phyloP scores from a whole-genome alignment of 1,140 invertebrate species.

The Cotesia typhae region DNA sequence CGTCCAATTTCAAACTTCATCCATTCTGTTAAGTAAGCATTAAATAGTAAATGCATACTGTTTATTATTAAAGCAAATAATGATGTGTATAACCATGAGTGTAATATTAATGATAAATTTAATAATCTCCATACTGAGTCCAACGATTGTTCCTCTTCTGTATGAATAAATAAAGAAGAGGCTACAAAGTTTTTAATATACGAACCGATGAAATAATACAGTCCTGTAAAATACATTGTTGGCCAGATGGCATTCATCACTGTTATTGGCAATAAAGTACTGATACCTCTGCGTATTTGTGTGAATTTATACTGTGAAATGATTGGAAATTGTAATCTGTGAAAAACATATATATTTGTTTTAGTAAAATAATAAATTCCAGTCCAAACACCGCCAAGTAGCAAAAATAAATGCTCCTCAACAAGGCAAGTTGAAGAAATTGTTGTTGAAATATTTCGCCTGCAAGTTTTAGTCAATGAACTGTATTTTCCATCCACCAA shows the following conservation, averaged over 20 bases:
- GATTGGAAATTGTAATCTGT: slow-evolving; percentile 68
- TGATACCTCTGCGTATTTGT: slow-evolving; percentile 70
- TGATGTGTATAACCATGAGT: slow-evolving; percentile 74
- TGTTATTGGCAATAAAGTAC: slow-evolving; percentile 67
- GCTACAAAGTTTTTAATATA: slow-evolving; percentile 51
- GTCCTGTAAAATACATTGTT: slow-evolving; percentile 68
- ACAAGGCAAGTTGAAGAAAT: slow-evolving; percentile 57
- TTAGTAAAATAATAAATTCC: slow-evolving; percentile 75
- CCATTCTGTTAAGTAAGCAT: slow-evolving; percentile 75
- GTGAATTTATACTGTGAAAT: slow-evolving; percentile 74
- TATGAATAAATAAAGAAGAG: slow-evolving; percentile 39
- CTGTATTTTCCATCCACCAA: slow-evolving; percentile 67
- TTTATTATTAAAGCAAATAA: slow-evolving; percentile 75
- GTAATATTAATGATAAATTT: slow-evolving; percentile 68
- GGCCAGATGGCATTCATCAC: slow-evolving; percentile 70
- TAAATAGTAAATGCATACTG: slow-evolving; percentile 74
- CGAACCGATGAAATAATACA: slow-evolving; percentile 70
- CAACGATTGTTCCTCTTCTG: slow-evolving; percentile 63
- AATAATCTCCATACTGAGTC: slow-evolving; percentile 66
- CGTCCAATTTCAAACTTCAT: slow-evolving; percentile 65
- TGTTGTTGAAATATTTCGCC: slow-evolving; percentile 21
- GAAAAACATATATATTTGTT: slow-evolving; percentile 63
- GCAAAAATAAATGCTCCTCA: slow-evolving; percentile 70
- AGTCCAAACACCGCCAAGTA: slow-evolving; percentile 74
- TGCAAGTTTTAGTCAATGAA: slow-evolving; percentile 57